phyloP scores from a whole-genome alignment of 2,113 vertebrate species.

The Poeciliopsis occidentalis region DNA sequence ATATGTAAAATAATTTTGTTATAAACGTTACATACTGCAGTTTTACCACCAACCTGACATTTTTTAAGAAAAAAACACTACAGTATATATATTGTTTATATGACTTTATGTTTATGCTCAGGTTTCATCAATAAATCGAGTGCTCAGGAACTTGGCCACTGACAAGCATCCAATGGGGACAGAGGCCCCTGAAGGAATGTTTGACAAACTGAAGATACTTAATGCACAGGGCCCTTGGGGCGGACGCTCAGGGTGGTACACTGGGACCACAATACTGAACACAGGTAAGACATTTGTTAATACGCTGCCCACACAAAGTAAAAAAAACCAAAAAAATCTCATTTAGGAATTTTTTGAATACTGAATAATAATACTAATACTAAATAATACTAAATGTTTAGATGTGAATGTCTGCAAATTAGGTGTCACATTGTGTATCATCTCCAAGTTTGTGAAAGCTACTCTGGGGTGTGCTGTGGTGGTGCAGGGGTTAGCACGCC shows the following conservation, averaged over 20 bases:
- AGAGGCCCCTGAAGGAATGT: too few relatives aligned
- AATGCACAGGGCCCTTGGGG: constrained; percentile 95
- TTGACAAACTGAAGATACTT: too few relatives aligned
- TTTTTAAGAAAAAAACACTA: neutral
- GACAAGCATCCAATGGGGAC: constrained; percentile 99
- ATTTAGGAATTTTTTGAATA: neutral
- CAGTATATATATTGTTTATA: neutral
- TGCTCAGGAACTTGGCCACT: constrained; percentile 98
- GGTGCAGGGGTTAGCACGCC: too few relatives aligned
- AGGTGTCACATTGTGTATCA: too few relatives aligned
- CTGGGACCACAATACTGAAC: constrained; percentile 88
- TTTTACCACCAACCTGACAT: neutral
- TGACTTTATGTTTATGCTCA: constrained; percentile 69
- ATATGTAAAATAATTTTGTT: too few relatives aligned
- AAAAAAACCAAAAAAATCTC: too few relatives aligned
- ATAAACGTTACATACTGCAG: too few relatives aligned
- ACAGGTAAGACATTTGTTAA: constrained; percentile 82
- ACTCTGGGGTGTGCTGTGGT: too few relatives aligned
- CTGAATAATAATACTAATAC: too few relatives aligned
- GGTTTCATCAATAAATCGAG: constrained; percentile 99
- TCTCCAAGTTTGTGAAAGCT: too few relatives aligned
- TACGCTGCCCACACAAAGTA: neutral
- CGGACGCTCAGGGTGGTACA: constrained; percentile 93
- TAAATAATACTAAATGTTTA: too few relatives aligned
- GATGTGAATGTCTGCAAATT: too few relatives aligned